Evolutionary conservation across 2,113 vertebrate species (phyloP).

Genomic region (Xenopus borealis): DNA sequence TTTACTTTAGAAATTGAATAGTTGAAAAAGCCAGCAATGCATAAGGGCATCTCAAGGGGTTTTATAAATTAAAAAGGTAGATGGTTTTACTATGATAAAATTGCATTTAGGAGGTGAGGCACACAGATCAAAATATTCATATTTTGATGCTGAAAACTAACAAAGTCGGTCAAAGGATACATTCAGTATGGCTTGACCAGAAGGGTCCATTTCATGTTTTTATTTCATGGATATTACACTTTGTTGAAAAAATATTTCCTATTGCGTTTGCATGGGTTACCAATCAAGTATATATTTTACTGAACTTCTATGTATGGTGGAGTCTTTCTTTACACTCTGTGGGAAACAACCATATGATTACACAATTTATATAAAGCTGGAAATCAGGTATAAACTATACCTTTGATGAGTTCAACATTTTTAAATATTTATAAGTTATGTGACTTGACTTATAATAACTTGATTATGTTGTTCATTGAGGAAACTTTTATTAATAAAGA

Average conservation of each 20-base stretch:
- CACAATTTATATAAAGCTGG: constrained; percentile 13
- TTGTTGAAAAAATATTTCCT: background rate
- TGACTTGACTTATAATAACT: constrained; percentile 31
- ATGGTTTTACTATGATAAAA: too few species aligned
- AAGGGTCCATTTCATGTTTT: too few species aligned
- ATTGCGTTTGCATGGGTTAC: background rate
- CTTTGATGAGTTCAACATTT: constrained; percentile 27
- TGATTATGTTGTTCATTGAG: constrained; percentile 14
- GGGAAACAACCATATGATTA: background rate
- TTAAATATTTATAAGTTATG: constrained; percentile 32
- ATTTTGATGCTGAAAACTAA: too few species aligned
- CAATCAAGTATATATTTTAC: constrained; percentile 9
- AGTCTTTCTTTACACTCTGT: constrained; percentile 16
- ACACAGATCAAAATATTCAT: too few species aligned
- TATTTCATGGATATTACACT: too few species aligned
- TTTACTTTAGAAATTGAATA: too few species aligned
- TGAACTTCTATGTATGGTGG: background rate
- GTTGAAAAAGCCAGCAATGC: too few species aligned
- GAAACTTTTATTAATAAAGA: constrained; percentile 3
- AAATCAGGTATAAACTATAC: constrained; percentile 18
- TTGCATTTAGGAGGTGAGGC: too few species aligned
- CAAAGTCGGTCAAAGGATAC: too few species aligned
- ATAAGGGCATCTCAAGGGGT: too few species aligned
- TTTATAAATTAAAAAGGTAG: too few species aligned
- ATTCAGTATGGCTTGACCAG: too few species aligned